These are phyloP conservation scores for Syncerus caffer DNA, from an alignment of 2,797 vertebrate genomes.

Conservation along the genomic window DNA sequence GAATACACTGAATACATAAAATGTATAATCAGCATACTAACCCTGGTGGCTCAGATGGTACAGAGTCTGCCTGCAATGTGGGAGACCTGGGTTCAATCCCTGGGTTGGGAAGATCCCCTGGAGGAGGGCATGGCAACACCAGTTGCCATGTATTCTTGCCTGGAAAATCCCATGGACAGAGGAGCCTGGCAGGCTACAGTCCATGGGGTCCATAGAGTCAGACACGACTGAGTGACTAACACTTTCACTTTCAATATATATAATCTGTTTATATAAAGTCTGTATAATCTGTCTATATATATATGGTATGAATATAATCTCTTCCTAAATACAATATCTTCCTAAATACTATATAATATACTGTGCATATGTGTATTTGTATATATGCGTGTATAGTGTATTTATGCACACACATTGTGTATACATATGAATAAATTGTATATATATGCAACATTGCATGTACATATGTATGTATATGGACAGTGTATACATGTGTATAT, in stretches of 20 bases:
- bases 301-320: not conserved
- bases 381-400: not conserved
- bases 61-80: not conserved
- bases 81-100: not conserved
- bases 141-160: not conserved
- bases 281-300: not conserved
- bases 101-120: not conserved
- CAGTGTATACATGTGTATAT: not conserved
- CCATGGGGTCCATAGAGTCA: not conserved
- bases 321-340: not conserved
- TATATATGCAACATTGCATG: too few relatives aligned
- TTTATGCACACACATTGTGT: not conserved
- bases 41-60: not conserved
- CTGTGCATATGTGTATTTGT: fast-evolving
- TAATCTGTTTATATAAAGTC: not conserved
- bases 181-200: not conserved
- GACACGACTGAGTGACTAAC: not conserved
- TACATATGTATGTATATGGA: not conserved
- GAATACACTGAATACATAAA: not conserved
- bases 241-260: not conserved
- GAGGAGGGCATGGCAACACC: not conserved
- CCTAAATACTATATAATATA: not conserved
- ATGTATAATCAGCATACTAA: fast-evolving
- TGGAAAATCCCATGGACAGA: not conserved
- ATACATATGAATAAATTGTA: too few relatives aligned